Percentiles rank a stretch among this genome's conserved stretches.
These are phyloP conservation scores for Phalacrocorax pelagicus DNA, from an alignment of 2,113 vertebrate genomes.

Conservation along the genomic window DNA sequence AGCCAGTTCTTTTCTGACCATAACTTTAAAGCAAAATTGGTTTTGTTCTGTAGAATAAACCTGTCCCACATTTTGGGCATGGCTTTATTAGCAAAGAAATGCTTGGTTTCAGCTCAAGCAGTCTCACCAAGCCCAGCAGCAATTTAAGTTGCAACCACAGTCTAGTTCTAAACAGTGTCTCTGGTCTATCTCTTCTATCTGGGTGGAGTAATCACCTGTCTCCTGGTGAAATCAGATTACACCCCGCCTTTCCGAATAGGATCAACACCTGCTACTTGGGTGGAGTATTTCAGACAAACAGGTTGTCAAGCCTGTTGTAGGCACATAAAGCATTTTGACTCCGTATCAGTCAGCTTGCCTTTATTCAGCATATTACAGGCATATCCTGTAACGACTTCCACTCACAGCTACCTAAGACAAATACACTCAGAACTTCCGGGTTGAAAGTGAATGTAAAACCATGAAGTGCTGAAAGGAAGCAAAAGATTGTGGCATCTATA, in stretches of 20 bases:
- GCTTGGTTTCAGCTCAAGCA: not conserved
- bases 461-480: constrained; percentile 20
- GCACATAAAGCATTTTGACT: not conserved
- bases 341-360: not conserved
- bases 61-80: not conserved
- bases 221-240: constrained; percentile 10
- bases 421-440: not conserved
- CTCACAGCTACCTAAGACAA: not conserved
- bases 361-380: not conserved
- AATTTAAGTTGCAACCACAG: constrained; percentile 35
- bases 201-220: constrained; percentile 17
- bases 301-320: not conserved
- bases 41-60: not conserved
- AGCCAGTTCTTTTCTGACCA: not conserved
- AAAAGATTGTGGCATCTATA: not conserved
- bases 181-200: not conserved
- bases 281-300: not conserved
- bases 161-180: constrained; percentile 22
- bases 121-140: not conserved
- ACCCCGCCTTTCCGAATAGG: not conserved
- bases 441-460: not conserved
- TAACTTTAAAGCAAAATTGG: not conserved
- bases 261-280: constrained; percentile 37
- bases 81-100: constrained; percentile 33
- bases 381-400: not conserved